Conservation (phyloP, 2,797 vertebrate species). For the Gymnodraco acuticeps region DNA sequence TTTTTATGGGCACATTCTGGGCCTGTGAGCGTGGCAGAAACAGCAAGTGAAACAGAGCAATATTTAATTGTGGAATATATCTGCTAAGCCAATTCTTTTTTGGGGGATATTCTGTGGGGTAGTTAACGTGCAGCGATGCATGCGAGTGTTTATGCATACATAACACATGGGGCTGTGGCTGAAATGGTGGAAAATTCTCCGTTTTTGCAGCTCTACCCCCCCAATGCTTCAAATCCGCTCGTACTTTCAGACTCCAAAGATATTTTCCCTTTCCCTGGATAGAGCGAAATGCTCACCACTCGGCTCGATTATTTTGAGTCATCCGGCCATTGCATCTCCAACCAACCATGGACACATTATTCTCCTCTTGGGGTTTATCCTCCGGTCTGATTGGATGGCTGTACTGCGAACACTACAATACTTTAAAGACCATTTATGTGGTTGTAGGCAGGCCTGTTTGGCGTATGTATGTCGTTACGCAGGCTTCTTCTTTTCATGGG, state of each 20-base stretch:
- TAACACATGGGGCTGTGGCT: conserved; percentile 27
- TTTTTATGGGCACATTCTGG: conserved; percentile 69
- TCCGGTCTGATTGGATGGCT: conserved; percentile 15
- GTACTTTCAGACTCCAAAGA: conserved; percentile 58
- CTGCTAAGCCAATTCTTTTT: background rate
- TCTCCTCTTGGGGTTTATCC: conserved; percentile 54
- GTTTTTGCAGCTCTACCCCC: conserved; percentile 42
- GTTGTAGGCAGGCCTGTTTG: conserved; percentile 19
- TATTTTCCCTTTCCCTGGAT: conserved; percentile 53
- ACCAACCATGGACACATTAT: conserved; percentile 71
- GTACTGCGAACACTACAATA: background rate
- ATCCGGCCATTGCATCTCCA: conserved; percentile 60
- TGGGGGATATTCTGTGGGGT: conserved; percentile 1
- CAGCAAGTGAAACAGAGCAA: conserved; percentile 35
- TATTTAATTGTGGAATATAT: conserved; percentile 28
- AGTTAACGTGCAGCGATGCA: conserved; percentile 25
- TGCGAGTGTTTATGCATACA: conserved; percentile 17
- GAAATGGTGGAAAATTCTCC: conserved; percentile 27
- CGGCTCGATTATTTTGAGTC: conserved; percentile 71
- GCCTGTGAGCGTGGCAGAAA: conserved; percentile 42
- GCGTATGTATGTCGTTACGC: background rate
- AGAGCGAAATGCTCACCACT: conserved; percentile 52
- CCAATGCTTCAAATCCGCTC: conserved; percentile 41
- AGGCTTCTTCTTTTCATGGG: conserved; percentile 66
- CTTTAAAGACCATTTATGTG: background rate